Conservation (phyloP, 2,888 invertebrate genomes). For the Trichopoda pennipes region DNA sequence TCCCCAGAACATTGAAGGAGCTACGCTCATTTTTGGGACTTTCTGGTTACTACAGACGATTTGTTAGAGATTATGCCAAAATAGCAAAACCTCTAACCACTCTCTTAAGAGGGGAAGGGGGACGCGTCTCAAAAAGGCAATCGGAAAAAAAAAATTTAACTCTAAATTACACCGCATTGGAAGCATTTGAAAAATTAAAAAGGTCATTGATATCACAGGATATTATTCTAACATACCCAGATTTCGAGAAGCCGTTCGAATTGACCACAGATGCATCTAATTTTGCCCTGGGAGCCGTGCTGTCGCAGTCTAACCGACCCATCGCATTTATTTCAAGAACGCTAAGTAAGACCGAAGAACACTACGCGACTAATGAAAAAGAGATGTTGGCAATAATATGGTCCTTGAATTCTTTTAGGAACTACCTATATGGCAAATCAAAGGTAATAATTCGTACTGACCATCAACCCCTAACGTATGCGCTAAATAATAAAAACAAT, state of each 20-base stretch:
- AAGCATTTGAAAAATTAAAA: not conserved
- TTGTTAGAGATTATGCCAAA: no score
- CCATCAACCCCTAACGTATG: not conserved
- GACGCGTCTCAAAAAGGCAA: no score
- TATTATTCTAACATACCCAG: constrained; percentile 46
- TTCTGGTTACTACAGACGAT: not conserved
- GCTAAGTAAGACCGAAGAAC: constrained; percentile 22
- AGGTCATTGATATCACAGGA: not conserved
- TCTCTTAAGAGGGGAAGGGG: not conserved
- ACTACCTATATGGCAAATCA: not conserved
- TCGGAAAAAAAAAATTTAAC: no score
- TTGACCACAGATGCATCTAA: constrained; percentile 59
- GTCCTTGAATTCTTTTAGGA: not conserved
- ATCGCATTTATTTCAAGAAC: constrained; percentile 51
- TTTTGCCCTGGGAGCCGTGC: constrained; percentile 54
- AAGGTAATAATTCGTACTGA: not conserved
- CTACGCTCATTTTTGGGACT: constrained; percentile 7
- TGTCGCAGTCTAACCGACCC: constrained; percentile 47
- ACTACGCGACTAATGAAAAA: constrained; percentile 2
- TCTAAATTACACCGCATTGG: no score
- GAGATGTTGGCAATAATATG: not conserved
- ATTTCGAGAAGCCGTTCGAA: constrained; percentile 52
- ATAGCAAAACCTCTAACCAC: not conserved
- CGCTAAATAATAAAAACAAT: not conserved
- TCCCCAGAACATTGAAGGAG: not conserved